Conservation (phyloP, 2,888 invertebrate genomes). For the Ischnus inquisitorius region DNA sequence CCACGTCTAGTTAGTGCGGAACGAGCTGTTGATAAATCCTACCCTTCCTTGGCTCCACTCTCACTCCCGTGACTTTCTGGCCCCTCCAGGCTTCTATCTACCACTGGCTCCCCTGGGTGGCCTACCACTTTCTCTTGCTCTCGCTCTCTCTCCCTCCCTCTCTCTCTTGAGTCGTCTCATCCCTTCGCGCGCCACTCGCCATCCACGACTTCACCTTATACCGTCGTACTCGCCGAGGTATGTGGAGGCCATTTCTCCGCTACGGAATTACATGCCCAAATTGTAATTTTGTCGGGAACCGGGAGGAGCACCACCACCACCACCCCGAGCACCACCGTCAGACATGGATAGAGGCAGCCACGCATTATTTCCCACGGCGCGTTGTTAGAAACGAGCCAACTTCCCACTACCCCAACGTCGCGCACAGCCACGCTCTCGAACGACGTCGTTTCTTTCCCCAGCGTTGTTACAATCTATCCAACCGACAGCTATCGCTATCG, state of each 20-base stretch:
- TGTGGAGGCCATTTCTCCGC: slow-evolving; percentile 84
- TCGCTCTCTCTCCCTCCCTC: slow-evolving; percentile 66
- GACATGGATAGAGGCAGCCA: slow-evolving; percentile 70
- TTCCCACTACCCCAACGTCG: slow-evolving; percentile 62
- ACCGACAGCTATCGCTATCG: not conserved
- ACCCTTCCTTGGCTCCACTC: slow-evolving; percentile 66
- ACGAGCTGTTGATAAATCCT: slow-evolving; percentile 84
- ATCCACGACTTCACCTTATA: slow-evolving; percentile 46
- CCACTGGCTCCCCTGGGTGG: slow-evolving; percentile 65
- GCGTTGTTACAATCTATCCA: slow-evolving; percentile 59
- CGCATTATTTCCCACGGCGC: slow-evolving; percentile 80
- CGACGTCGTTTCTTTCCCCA: slow-evolving; percentile 77
- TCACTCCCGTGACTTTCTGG: slow-evolving; percentile 63
- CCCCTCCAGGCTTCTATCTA: slow-evolving; percentile 36
- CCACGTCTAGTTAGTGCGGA: slow-evolving; percentile 84
- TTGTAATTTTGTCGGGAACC: slow-evolving; percentile 83
- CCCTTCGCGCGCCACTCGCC: slow-evolving; percentile 65
- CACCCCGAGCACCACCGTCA: slow-evolving; percentile 2
- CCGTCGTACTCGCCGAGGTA: slow-evolving; percentile 73
- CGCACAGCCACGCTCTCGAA: slow-evolving; percentile 62
- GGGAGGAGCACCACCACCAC: slow-evolving; percentile 38
- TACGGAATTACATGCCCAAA: slow-evolving; percentile 84
- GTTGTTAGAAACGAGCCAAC: slow-evolving; percentile 72
- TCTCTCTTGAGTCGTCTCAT: slow-evolving; percentile 50
- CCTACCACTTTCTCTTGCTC: slow-evolving; percentile 49